Conservation (phyloP, 2,888 invertebrate genomes). For the Fabriciana adippe region DNA sequence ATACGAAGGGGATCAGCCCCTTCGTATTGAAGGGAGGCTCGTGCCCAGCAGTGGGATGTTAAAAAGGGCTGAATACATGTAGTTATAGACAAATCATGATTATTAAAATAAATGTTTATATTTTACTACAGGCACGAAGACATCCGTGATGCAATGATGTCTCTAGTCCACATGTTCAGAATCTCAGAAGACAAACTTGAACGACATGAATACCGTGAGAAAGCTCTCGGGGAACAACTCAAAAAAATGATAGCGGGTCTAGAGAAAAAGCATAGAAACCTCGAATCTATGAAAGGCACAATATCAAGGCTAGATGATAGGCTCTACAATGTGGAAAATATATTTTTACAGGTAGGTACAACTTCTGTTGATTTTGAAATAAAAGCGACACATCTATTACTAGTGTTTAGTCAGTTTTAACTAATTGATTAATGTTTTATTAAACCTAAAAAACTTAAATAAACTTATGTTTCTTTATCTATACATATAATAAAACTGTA, state of each 20-base stretch:
- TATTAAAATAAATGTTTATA: too few species aligned
- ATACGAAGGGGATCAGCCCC: too few species aligned
- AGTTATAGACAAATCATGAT: too few species aligned
- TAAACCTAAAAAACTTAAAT: too few species aligned
- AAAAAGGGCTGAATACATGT: too few species aligned
- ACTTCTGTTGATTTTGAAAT: background rate
- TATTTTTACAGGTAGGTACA: slow-evolving; percentile 84
- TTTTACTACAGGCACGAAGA: slow-evolving; percentile 82
- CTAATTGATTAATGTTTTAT: too few species aligned
- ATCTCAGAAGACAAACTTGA: slow-evolving; percentile 91
- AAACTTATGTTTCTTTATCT: too few species aligned
- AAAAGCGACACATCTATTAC: too few species aligned
- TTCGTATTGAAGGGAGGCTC: too few species aligned
- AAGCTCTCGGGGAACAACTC: slow-evolving; percentile 88
- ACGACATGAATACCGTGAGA: slow-evolving; percentile 91
- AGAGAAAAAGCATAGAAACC: slow-evolving; percentile 87
- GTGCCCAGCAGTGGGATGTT: too few species aligned
- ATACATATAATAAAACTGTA: too few species aligned
- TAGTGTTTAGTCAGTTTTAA: too few species aligned
- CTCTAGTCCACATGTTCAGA: slow-evolving; percentile 90
- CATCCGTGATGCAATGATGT: slow-evolving; percentile 90
- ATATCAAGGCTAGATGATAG: slow-evolving; percentile 88
- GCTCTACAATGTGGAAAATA: slow-evolving; percentile 88
- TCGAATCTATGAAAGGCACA: slow-evolving; percentile 87
- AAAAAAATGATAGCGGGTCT: slow-evolving; percentile 87